phyloP scores from a whole-genome alignment of 2,888 invertebrate genomes.

The Archips xylosteana region DNA sequence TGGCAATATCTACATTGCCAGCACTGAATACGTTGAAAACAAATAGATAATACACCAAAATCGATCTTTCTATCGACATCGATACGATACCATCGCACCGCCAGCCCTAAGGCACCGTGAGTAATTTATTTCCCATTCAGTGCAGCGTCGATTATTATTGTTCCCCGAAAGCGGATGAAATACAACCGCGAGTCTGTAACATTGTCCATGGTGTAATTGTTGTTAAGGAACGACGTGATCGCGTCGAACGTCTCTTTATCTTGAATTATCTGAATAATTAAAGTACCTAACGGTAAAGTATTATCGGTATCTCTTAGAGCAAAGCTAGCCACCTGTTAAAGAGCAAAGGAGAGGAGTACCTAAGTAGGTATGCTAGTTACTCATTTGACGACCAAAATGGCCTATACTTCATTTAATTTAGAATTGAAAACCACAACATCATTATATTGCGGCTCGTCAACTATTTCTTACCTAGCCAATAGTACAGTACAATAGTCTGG shows the following conservation, averaged over 20 bases:
- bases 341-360: too few species aligned
- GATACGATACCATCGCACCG: conserved; percentile 42
- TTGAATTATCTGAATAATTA: background rate
- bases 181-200: conserved; percentile 22
- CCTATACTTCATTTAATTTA: too few species aligned
- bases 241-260: background rate
- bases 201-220: conserved; percentile 22
- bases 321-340: too few species aligned
- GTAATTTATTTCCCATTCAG: conserved; percentile 83
- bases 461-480: too few species aligned
- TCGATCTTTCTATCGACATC: conserved; percentile 42
- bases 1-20: too few species aligned
- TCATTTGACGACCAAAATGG: too few species aligned
- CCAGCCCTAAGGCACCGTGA: conserved; percentile 57
- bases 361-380: too few species aligned
- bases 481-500: too few species aligned
- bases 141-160: conserved; percentile 76
- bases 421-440: too few species aligned
- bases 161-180: conserved; percentile 63
- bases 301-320: too few species aligned
- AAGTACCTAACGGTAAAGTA: background rate
- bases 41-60: background rate
- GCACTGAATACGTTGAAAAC: too few species aligned
- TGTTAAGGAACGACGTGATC: conserved; percentile 4
- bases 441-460: too few species aligned